Evolutionary conservation across 2,888 invertebrate genomes (phyloP), one percentile per base, ranked within the genome.

Genomic region (Heteromyza rotundicornis): DNA sequence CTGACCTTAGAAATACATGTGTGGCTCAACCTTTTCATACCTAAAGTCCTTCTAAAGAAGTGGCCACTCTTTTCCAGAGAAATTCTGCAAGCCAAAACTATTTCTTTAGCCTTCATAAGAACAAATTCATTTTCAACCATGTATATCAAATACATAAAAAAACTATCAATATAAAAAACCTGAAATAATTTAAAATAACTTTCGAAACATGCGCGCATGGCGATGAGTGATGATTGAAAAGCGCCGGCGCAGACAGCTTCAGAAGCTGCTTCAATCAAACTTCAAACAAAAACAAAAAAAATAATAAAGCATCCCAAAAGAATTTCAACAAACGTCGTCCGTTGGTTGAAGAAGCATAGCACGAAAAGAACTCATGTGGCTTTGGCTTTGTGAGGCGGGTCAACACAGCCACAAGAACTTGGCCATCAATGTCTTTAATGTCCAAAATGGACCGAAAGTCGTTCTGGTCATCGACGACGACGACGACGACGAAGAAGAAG

Each of bases 171-270:
- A n/a, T n/a, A n/a, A n/a, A n/a, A n/a, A n/a, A n/a, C n/a, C n/a
- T n/a, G n/a, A n/a, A n/a, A n/a, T n/a, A n/a, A n/a, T n/a, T n/a
- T n/a, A n/a, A n/a, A n/a, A n/a, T n/a, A n/a, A n/a, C n/a, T n/a
- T 24, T 24, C 14, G 23, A 51, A 17, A 51, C 5, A 20, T 51
- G 19, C 14, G 2, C 51, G 22, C 23, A 17, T 20, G 14, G 19
- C 32, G 20, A 24, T 52, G 59, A 62, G 62, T 62, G 62, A 62
- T 62, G 62, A 62, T 59, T 62, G 62, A 62, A 62, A 57, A 59
- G 62, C 59, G 59, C 59, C 62, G 59, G 51, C 54, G 54, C 50
- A 49, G 57, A 62, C 62, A 62, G 57, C 36, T 57, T 19, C 47
- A 53, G 54, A 24, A 24, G 52, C 53, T 32, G 47, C n/a, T 47